Base-by-base conservation (phyloP, 2,113 vertebrate genomes). In the Guaruba guarouba region DNA sequence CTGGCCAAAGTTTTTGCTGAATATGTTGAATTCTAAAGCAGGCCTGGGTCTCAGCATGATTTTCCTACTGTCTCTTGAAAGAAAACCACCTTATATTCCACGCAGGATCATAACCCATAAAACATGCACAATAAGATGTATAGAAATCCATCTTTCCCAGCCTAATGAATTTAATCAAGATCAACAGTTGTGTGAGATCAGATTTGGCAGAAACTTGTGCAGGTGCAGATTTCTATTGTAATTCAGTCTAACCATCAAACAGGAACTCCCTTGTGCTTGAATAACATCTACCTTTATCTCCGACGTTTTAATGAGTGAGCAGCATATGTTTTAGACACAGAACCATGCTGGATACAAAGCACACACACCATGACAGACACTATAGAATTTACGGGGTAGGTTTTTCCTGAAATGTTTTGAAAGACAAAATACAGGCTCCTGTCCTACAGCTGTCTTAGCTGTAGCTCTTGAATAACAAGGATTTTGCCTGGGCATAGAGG, bases 161-260 rank as follows among this genome's bases (percentile, higher is more conserved):
- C 16, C 93, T 86, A 90, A 96, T 39, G 83, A 94, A 75, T 86
- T 93, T 93, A 96, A 94, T 95, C 91, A 88, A 97, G 88, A 95
- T 91, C 95, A 92, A 96, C 70, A 93, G 83, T 92, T 88, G 77
- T 86, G 90, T 97, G 97, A 98, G 94, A 94, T 97, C 96, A 93
- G 81, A 76, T 95, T 95, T 97, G 96, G 93, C 96, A 97, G 94
- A 88, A 93, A 82, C 33, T 39, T 43, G 69, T 78, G 87, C 95
- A 97, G 96, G 96, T 97, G 87, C 90, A 96, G 95, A 91, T 93
- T 94, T 94, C 96, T 89, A 84, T 96, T 91, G 82, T 74, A 82
- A 90, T 62, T 94, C 79, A 86, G 62, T 86, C 90, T 91, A 94
- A 93, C 51, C 85, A 92, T 82, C 4, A 74, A 97, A 95, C 96